Percentiles rank a stretch among this genome's conserved stretches.
Evolutionary conservation across 2,113 vertebrate species (phyloP).

Genomic region (Ovis canadensis): DNA sequence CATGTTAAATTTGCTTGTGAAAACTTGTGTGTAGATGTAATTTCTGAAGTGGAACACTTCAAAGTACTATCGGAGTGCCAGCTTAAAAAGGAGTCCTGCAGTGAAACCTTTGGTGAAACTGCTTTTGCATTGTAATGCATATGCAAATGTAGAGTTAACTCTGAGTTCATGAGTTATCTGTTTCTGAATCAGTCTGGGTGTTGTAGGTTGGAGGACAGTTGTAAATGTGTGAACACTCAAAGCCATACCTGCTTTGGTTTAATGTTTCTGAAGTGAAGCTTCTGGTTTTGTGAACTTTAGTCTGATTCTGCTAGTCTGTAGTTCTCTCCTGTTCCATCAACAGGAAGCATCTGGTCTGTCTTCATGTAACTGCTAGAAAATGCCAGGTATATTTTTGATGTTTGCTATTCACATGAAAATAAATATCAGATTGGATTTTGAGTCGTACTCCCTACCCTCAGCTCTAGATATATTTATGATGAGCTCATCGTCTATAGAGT

Average conservation of each 20-base stretch:
- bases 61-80: background rate
- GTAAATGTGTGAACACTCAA: constrained; percentile 18
- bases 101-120: background rate
- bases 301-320: constrained; percentile 32
- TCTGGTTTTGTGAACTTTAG: constrained; percentile 58
- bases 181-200: background rate
- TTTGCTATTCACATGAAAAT: constrained; percentile 32
- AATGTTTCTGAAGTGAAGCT: constrained; percentile 48
- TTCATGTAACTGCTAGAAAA: constrained; percentile 59
- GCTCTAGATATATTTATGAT: background rate
- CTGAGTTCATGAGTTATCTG: background rate
- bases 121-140: background rate
- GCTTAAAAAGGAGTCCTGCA: background rate
- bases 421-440: constrained; percentile 34
- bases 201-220: background rate
- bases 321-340: constrained; percentile 60
- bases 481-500: background rate
- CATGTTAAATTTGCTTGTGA: background rate
- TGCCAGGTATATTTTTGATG: constrained; percentile 55
- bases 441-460: background rate
- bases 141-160: background rate
- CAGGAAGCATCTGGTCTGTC: constrained; percentile 72
- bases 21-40: background rate
- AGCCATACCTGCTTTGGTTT: background rate
- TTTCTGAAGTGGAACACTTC: background rate